Percentiles rank a stretch among this genome's conserved stretches.
Evolutionary conservation across 2,113 vertebrate genomes (phyloP).

Genomic region (Semnornis frantzii): DNA sequence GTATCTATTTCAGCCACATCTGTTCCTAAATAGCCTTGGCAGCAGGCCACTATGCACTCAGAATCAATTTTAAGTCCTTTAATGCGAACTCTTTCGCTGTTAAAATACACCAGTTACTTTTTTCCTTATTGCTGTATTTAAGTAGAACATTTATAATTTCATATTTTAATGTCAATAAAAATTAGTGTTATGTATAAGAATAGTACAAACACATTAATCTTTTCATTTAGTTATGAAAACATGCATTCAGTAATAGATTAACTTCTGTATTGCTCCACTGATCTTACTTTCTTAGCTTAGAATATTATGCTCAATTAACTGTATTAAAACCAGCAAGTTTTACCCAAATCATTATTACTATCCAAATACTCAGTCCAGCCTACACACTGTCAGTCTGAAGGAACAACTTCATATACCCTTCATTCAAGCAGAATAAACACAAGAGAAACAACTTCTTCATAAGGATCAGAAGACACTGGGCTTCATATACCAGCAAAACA

Average conservation of each 20-base stretch:
- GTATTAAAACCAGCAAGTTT: neutral
- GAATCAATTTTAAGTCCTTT: slow-evolving; percentile 75
- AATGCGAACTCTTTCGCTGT: slow-evolving; percentile 63
- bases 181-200: neutral
- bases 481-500: neutral
- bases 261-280: neutral
- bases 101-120: slow-evolving; percentile 43
- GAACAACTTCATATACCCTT: neutral
- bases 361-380: neutral
- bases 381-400: neutral
- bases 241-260: neutral
- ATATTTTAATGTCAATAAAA: neutral
- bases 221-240: neutral
- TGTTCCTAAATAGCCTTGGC: slow-evolving; percentile 85
- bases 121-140: slow-evolving; percentile 9
- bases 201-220: neutral
- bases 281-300: neutral
- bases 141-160: neutral
- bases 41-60: slow-evolving; percentile 65
- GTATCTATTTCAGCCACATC: slow-evolving; percentile 90
- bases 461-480: neutral
- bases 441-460: neutral
- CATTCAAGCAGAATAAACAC: neutral
- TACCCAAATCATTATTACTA: neutral
- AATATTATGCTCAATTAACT: neutral